Evolutionary conservation across 2,888 invertebrate genomes (phyloP).

Genomic region (Phortica okadai): DNA sequence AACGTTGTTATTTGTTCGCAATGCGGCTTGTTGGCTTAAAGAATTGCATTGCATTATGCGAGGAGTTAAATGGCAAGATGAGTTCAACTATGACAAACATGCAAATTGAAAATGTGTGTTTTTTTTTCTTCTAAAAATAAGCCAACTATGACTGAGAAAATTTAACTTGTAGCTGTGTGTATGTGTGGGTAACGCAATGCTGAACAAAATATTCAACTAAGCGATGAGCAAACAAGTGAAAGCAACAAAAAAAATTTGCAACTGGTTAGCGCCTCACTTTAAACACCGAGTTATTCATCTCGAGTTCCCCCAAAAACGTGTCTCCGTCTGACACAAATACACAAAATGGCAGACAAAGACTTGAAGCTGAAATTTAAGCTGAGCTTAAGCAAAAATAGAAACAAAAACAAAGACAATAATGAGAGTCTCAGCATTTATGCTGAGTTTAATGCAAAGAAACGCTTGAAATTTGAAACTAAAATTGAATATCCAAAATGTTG

Average conservation of each 20-base stretch:
- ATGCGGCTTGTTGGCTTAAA: too few species aligned
- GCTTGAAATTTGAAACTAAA: slow-evolving; percentile 15
- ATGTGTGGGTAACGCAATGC: too few species aligned
- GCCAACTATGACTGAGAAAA: background rate
- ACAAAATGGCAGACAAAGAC: background rate
- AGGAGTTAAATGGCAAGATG: too few species aligned
- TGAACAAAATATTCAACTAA: background rate
- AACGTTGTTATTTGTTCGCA: too few species aligned
- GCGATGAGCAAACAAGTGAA: slow-evolving; percentile 27
- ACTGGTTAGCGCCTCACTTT: slow-evolving; percentile 57
- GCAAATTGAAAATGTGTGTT: background rate
- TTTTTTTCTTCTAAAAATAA: background rate
- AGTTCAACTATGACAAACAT: background rate
- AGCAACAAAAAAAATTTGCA: slow-evolving; percentile 42
- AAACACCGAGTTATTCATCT: background rate
- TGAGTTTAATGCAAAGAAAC: too few species aligned
- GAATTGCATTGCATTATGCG: too few species aligned
- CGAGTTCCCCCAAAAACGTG: background rate
- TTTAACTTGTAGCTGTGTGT: too few species aligned
- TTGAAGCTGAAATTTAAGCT: too few species aligned
- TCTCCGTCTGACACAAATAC: slow-evolving; percentile 22
- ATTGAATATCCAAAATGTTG: slow-evolving; percentile 15
- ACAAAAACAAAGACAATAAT: slow-evolving; percentile 7
- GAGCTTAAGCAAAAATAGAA: too few species aligned
- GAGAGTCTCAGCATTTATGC: too few species aligned